Percentiles rank a stretch among this genome's conserved stretches.
phyloP scores from a whole-genome alignment of 2,888 invertebrate species.

The Lamellibrachia satsuma region DNA sequence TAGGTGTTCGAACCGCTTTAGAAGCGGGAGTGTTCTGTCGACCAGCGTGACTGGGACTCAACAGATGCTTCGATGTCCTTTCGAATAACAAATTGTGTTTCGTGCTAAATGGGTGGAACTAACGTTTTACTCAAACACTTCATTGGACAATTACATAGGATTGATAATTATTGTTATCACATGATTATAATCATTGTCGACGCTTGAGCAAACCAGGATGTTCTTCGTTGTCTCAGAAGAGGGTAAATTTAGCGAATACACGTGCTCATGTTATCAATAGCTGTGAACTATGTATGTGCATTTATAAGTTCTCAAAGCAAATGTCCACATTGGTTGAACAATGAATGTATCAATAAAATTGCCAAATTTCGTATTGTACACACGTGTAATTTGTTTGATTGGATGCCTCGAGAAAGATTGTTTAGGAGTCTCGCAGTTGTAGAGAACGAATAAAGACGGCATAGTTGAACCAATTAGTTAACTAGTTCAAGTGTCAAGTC shows the following conservation, averaged over 20 bases:
- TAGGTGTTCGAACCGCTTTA: background rate
- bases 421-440: no score
- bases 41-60: background rate
- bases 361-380: background rate
- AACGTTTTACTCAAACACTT: background rate
- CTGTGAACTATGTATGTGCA: background rate
- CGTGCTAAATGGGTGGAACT: background rate
- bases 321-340: background rate
- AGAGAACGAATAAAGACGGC: no score
- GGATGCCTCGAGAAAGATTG: background rate
- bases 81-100: background rate
- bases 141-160: background rate
- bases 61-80: background rate
- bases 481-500: no score
- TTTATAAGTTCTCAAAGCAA: background rate
- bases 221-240: background rate
- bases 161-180: background rate
- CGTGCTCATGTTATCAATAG: background rate
- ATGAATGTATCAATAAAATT: background rate
- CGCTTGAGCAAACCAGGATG: conserved; percentile 12
- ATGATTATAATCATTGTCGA: background rate
- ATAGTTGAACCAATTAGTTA: no score
- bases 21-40: background rate
- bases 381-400: background rate
- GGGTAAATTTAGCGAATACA: background rate